Percentiles rank a stretch among this genome's conserved stretches.
Conservation (phyloP, 2,797 vertebrate genomes). For the Poeciliopsis presidionis region DNA sequence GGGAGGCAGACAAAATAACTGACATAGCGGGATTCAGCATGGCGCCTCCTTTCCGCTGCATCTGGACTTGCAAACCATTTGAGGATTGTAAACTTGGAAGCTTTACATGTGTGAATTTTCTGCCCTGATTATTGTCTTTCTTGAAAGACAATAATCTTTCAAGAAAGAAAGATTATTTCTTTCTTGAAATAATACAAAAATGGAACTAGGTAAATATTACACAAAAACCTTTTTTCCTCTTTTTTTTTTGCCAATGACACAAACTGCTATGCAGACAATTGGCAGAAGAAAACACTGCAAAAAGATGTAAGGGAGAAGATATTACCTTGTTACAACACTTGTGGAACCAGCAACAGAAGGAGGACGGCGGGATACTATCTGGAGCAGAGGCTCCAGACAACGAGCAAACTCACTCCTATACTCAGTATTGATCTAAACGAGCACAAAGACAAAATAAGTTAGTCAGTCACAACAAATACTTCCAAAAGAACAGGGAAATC, state of each 20-base stretch:
- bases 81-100: slow-evolving; percentile 55
- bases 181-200: no score
- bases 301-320: slow-evolving; percentile 1
- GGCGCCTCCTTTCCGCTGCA: slow-evolving; percentile 63
- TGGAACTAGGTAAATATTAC: no score
- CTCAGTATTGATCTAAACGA: slow-evolving; percentile 88
- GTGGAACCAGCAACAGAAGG: slow-evolving; percentile 66
- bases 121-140: slow-evolving; percentile 31
- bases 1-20: slow-evolving; percentile 50
- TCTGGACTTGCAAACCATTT: slow-evolving; percentile 54
- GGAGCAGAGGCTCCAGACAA: slow-evolving; percentile 87
- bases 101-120: slow-evolving; percentile 57
- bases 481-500: neutral
- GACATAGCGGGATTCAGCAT: slow-evolving; percentile 56
- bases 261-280: neutral
- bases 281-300: slow-evolving; percentile 14
- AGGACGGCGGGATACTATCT: slow-evolving; percentile 78
- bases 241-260: neutral
- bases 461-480: neutral
- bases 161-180: no score
- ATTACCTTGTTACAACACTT: slow-evolving; percentile 65
- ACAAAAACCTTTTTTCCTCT: no score
- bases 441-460: neutral
- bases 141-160: slow-evolving; percentile 30
- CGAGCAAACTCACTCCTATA: slow-evolving; percentile 88